These are phyloP conservation scores for Scaptomyza flava DNA, from an alignment of 2,888 invertebrate genomes.

Conservation along the genomic window DNA sequence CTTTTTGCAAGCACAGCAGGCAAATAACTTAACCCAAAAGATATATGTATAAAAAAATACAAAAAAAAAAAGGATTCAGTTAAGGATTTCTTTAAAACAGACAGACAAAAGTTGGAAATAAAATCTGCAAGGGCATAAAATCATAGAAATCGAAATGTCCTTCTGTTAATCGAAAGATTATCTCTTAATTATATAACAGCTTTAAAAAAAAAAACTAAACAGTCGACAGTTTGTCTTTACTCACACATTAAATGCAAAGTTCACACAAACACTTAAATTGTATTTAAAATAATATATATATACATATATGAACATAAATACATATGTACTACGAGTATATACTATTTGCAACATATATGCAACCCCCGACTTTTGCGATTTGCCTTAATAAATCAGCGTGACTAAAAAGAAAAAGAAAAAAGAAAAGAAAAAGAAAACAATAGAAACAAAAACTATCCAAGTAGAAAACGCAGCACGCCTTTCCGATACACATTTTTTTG, in stretches of 20 bases:
- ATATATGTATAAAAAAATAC: not conserved
- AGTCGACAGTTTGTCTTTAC: too few relatives aligned
- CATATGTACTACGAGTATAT: slow-evolving; percentile 1
- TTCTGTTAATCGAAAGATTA: not conserved
- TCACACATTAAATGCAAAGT: too few relatives aligned
- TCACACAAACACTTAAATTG: too few relatives aligned
- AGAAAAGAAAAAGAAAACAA: too few relatives aligned
- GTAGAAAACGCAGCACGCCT: slow-evolving; percentile 6
- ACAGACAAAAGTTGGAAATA: not conserved
- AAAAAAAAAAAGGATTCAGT: not conserved
- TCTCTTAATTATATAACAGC: not conserved
- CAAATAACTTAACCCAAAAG: too few relatives aligned
- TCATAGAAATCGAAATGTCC: not conserved
- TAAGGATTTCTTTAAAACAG: not conserved
- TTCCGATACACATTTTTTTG: slow-evolving; percentile 6
- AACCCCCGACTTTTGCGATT: slow-evolving; percentile 60
- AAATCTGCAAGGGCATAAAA: slow-evolving; percentile 14
- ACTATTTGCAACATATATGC: not conserved
- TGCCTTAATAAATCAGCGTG: slow-evolving; percentile 54
- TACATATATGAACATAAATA: not conserved
- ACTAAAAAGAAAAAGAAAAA: too few relatives aligned
- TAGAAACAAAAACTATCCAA: not conserved
- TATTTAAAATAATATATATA: not conserved
- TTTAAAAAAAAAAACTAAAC: not conserved
- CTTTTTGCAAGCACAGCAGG: not conserved